phyloP scores from a whole-genome alignment of 1,140 invertebrate genomes.

The Camponotus pennsylvanicus region DNA sequence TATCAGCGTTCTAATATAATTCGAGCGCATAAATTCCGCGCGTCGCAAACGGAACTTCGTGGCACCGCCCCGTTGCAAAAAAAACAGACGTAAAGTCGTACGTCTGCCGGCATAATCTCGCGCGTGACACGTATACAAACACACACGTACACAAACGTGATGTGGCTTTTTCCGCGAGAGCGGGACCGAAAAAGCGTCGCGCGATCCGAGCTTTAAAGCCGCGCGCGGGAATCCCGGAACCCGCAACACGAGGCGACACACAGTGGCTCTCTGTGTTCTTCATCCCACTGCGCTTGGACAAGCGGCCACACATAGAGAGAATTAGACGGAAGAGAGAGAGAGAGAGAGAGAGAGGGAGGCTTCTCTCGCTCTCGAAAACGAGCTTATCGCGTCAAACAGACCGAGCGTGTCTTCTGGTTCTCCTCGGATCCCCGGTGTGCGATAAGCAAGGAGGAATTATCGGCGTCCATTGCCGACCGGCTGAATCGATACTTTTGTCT shows the following conservation, averaged over 20 bases:
- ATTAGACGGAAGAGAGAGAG: not conserved
- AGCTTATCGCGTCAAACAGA: conserved; percentile 53
- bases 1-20: not conserved
- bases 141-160: not conserved
- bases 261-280: conserved; percentile 50
- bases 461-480: conserved; percentile 33
- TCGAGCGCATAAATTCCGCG: conserved; percentile 19
- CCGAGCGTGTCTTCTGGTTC: conserved; percentile 56
- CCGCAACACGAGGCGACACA: conserved; percentile 20
- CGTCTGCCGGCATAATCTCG: conserved; percentile 51
- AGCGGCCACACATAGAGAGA: not conserved
- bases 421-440: conserved; percentile 48
- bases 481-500: conserved; percentile 66
- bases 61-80: conserved; percentile 18
- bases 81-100: conserved; percentile 28
- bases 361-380: not conserved
- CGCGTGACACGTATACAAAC: conserved; percentile 20
- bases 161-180: conserved; percentile 31
- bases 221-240: conserved; percentile 53
- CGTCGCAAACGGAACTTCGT: conserved; percentile 24
- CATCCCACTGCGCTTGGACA: conserved; percentile 17
- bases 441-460: conserved; percentile 70
- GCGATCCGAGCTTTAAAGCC: conserved; percentile 53
- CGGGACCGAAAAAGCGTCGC: conserved; percentile 49
- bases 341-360: conserved; percentile 22